These are phyloP conservation scores for Cryptoblepharus egeriae DNA, from an alignment of 2,797 vertebrate genomes.

Conservation along the genomic window DNA sequence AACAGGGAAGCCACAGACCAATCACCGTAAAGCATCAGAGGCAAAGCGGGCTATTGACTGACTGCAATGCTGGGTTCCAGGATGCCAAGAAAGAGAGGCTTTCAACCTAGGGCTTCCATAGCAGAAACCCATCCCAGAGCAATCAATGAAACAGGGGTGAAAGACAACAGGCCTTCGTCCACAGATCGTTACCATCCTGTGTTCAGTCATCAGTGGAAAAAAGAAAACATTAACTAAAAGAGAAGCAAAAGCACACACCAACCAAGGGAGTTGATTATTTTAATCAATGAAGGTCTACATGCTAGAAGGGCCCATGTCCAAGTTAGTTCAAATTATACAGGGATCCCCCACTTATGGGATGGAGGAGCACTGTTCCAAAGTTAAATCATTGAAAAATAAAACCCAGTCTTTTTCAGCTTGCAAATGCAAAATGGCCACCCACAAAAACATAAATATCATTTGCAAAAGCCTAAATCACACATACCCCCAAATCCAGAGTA, in stretches of 20 bases:
- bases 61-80: slow-evolving; percentile 35
- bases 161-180: slow-evolving; percentile 34
- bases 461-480: too few species aligned
- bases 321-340: too few species aligned
- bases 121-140: background rate
- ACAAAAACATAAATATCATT: too few species aligned
- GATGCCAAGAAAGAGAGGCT: slow-evolving; percentile 11
- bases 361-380: too few species aligned
- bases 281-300: background rate
- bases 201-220: slow-evolving; percentile 24
- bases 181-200: slow-evolving; percentile 15
- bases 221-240: slow-evolving; percentile 6
- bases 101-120: slow-evolving; percentile 34
- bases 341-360: too few species aligned
- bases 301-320: background rate
- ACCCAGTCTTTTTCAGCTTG: too few species aligned
- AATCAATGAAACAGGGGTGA: slow-evolving; percentile 40
- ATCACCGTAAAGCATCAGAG: slow-evolving; percentile 33
- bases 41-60: slow-evolving; percentile 45
- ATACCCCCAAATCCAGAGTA: too few species aligned
- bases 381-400: too few species aligned
- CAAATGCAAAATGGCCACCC: too few species aligned
- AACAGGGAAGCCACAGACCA: slow-evolving; percentile 42
- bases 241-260: background rate
- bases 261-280: background rate